Evolutionary conservation across 2,888 invertebrate genomes (phyloP), one percentile per base, ranked within the genome.

Genomic region (Drosophila mettleri): DNA sequence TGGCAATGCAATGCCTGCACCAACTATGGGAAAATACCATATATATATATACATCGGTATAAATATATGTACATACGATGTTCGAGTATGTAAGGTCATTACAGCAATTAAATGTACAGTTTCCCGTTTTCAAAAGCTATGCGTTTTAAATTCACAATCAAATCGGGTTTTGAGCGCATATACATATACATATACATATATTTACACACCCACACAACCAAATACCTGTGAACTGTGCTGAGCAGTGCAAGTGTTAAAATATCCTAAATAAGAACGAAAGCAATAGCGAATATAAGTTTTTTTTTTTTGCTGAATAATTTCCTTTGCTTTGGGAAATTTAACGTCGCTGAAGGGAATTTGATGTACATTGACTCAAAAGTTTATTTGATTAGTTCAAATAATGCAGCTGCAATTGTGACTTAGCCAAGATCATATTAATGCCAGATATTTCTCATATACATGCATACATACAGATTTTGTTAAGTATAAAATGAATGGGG

Each of bases 1-100:
- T 86, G 86, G 63, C 70, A 83, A 78, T 72, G 71, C 71, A 60
- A 45, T 62, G 34, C 31, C 38, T 33, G 14, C 45, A 49, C 36
- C 53, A 41, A 20, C 38, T 62, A 77, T 76, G 61, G 29, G 46
- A 77, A 72, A 73, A 63, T 12, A 34, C 27, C 6, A 39, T 38
- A 8, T 34, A 6, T n/a, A 36, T 16, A 3, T 16, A 34, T 20
- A 22, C 27, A 52, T 54, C 49, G 51, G 9, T 16, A 3, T 16
- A 34, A 14, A 22, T 33, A 52, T 54, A 53, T 54, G 9, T 31
- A 48, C 31, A 20, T n/a, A 12, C 12, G 10, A 45, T 51, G 16
- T n/a, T n/a, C n/a, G n/a, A n/a, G n/a, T 51, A 24, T 60, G 39
- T 43, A 43, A 53, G 14, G 43, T 53, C 70, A 69, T 68, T 73